Evolutionary conservation across 2,113 vertebrate species (phyloP).

Genomic region (Haemorhous mexicanus): DNA sequence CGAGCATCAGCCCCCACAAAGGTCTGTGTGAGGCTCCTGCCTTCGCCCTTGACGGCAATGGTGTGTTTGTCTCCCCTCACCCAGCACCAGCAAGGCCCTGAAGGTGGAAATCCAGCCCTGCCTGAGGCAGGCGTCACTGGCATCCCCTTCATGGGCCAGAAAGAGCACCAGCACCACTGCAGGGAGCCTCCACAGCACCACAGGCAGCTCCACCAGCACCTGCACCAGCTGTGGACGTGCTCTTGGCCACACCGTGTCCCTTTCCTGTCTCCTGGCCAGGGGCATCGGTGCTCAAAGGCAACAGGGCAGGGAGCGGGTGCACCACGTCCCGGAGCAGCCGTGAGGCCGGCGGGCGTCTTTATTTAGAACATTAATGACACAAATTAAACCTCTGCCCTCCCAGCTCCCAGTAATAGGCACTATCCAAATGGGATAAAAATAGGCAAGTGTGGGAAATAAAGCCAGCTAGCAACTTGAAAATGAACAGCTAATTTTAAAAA

Average conservation of each 20-base stretch:
- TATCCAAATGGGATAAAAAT: neutral
- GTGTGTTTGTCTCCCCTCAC: neutral
- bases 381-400: neutral
- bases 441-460: slow-evolving; percentile 29
- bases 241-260: fast-evolving
- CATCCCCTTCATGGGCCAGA: neutral
- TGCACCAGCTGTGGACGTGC: fast-evolving
- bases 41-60: neutral
- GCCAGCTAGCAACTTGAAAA: neutral
- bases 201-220: neutral
- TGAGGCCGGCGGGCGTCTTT: fast-evolving
- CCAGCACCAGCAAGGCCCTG: neutral
- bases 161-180: fast-evolving
- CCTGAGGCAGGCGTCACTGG: fast-evolving
- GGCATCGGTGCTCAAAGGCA: neutral
- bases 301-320: fast-evolving
- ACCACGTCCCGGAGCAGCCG: fast-evolving
- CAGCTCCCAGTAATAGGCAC: neutral
- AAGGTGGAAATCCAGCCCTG: neutral
- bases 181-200: neutral
- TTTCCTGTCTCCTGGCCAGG: fast-evolving
- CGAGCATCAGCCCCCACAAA: neutral
- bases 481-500: neutral
- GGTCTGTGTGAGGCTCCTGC: fast-evolving
- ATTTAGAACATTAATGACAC: slow-evolving; percentile 32